phyloP scores from a whole-genome alignment of 2,888 invertebrate species.

The Seira ritae region DNA sequence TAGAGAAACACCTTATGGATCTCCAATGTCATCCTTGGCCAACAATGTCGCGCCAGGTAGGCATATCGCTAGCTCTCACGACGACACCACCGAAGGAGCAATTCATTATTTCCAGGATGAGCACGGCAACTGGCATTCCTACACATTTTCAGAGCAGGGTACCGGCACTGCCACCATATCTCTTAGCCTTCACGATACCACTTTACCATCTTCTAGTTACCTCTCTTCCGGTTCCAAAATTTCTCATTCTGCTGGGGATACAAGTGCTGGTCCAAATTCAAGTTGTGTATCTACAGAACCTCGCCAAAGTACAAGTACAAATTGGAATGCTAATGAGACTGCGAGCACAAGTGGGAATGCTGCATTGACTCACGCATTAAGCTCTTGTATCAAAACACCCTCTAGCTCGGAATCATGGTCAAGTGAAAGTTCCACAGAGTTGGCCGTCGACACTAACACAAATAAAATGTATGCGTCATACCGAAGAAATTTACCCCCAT shows the following conservation, averaged over 20 bases:
- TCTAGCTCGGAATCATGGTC: slow-evolving; percentile 73
- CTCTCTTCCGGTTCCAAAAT: slow-evolving; percentile 21
- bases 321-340: slow-evolving; percentile 51
- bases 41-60: slow-evolving; percentile 75
- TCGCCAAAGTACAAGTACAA: slow-evolving; percentile 66
- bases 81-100: slow-evolving; percentile 89
- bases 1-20: slow-evolving; percentile 70
- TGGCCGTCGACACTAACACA: slow-evolving; percentile 71
- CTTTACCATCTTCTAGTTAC: slow-evolving; percentile 25
- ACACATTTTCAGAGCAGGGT: slow-evolving; percentile 82
- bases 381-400: slow-evolving; percentile 68
- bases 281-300: slow-evolving; percentile 39
- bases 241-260: slow-evolving; percentile 31
- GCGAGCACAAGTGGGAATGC: slow-evolving; percentile 42
- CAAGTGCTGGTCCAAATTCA: slow-evolving; percentile 38
- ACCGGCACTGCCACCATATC: slow-evolving; percentile 42
- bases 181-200: slow-evolving; percentile 47
- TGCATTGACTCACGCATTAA: slow-evolving; percentile 34
- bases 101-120: slow-evolving; percentile 92
- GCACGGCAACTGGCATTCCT: slow-evolving; percentile 90
- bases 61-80: slow-evolving; percentile 87
- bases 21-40: slow-evolving; percentile 73
- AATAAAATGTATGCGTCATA: slow-evolving; percentile 70
- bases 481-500: slow-evolving; percentile 43
- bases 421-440: slow-evolving; percentile 71